phyloP scores from a whole-genome alignment of 2,888 invertebrate species.

The Idaea biselata region DNA sequence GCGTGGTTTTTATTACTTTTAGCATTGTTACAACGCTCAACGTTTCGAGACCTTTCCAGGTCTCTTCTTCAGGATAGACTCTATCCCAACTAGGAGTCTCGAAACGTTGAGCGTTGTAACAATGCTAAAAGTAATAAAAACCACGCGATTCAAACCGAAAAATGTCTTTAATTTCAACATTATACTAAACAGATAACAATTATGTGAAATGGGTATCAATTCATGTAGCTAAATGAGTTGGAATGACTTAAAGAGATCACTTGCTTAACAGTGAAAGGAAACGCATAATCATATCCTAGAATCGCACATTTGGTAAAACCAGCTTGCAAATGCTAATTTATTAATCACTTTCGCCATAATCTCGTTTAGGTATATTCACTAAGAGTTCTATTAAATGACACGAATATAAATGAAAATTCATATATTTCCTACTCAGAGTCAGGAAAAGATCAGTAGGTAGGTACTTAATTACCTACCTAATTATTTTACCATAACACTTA shows the following conservation, averaged over 20 bases:
- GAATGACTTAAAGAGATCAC: background rate
- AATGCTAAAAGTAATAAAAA: too few relatives aligned
- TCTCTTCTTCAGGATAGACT: too few relatives aligned
- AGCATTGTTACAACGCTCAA: too few relatives aligned
- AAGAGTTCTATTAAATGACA: background rate
- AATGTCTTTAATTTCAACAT: too few relatives aligned
- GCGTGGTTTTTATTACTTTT: too few relatives aligned
- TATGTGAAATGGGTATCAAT: background rate
- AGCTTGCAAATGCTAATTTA: slow-evolving; percentile 3
- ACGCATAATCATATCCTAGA: background rate
- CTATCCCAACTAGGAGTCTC: too few relatives aligned
- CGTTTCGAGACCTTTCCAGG: too few relatives aligned
- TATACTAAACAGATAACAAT: background rate
- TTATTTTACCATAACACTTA: too few relatives aligned
- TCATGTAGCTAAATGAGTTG: slow-evolving; percentile 1
- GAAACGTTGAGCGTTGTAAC: too few relatives aligned
- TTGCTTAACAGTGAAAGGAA: slow-evolving; percentile 1
- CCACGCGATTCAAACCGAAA: too few relatives aligned
- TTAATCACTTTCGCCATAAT: background rate
- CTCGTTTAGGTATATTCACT: background rate
- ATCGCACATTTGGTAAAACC: slow-evolving; percentile 2
- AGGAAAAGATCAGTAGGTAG: background rate
- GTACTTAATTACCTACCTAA: too few relatives aligned
- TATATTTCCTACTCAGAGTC: too few relatives aligned
- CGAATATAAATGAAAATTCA: background rate